A percentile compares a stretch with the other conserved stretches of the same genome.
Evolutionary conservation across 1,140 invertebrate genomes (phyloP).

Genomic region (Brachionus asplanchnoidis): DNA sequence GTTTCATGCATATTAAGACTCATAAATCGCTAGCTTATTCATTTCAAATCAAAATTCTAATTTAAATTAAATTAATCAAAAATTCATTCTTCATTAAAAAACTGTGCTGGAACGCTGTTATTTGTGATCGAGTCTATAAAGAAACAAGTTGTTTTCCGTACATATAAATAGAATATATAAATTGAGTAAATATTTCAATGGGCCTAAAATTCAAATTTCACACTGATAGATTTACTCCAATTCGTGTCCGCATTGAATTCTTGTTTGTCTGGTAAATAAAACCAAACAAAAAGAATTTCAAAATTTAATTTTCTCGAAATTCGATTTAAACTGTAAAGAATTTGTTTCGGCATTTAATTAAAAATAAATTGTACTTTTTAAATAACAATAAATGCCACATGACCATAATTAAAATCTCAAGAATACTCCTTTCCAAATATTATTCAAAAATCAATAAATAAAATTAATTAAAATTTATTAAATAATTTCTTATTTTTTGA

Average conservation of each 20-base stretch:
- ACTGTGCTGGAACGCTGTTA: background rate
- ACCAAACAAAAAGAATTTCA: background rate
- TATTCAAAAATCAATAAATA: background rate
- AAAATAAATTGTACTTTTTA: background rate
- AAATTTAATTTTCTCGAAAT: background rate
- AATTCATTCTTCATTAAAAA: background rate
- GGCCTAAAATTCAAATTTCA: background rate
- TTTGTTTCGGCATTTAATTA: background rate
- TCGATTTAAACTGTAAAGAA: background rate
- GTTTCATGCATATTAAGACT: background rate
- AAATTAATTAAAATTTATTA: background rate
- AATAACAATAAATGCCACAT: background rate
- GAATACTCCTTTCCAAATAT: background rate
- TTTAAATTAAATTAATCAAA: slow-evolving; percentile 7
- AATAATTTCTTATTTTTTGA: background rate
- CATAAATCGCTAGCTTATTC: background rate
- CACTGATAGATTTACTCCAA: slow-evolving; percentile 2
- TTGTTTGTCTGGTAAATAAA: slow-evolving; percentile 23
- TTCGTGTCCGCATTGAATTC: background rate
- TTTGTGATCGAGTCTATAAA: slow-evolving; percentile 19
- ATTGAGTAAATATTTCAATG: slow-evolving; percentile 26
- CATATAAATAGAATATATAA: background rate
- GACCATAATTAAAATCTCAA: background rate
- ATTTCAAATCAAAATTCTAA: background rate
- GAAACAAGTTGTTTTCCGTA: background rate